A percentile compares a stretch with the other conserved stretches of the same genome.
These are phyloP conservation scores for Mesorhabditis sp. DNA, from an alignment of 2,888 invertebrate species.

Conservation along the genomic window DNA sequence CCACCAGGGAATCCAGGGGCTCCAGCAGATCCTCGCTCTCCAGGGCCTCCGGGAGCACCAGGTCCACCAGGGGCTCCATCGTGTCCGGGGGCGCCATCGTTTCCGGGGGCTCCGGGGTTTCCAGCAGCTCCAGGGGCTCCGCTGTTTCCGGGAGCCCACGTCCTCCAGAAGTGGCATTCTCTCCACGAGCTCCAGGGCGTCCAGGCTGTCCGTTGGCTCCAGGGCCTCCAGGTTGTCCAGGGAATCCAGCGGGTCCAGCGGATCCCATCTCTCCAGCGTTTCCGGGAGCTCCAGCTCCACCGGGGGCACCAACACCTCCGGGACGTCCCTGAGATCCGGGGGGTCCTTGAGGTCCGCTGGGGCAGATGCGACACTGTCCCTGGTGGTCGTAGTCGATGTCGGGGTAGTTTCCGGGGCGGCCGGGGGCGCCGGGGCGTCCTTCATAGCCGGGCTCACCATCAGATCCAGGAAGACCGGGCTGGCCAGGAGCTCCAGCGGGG, in stretches of 20 bases:
- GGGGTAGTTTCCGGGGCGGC: slow-evolving; percentile 13
- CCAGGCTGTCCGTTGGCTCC: slow-evolving; percentile 28
- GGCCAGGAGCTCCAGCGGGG: slow-evolving; percentile 14
- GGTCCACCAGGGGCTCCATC: slow-evolving; percentile 23
- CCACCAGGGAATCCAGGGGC: slow-evolving; percentile 17
- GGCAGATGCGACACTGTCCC: slow-evolving; percentile 17
- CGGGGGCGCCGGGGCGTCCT: slow-evolving; percentile 11
- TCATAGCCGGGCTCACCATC: slow-evolving; percentile 9
- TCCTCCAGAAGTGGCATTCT: slow-evolving; percentile 29
- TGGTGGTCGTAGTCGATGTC: slow-evolving; percentile 9
- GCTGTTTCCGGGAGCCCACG: slow-evolving; percentile 28
- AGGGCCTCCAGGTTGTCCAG: slow-evolving; percentile 28
- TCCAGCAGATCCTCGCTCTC: slow-evolving; percentile 14
- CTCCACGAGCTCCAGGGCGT: slow-evolving; percentile 25
- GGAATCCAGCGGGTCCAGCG: slow-evolving; percentile 28
- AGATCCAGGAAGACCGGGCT: slow-evolving; percentile 10
- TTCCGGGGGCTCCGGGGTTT: slow-evolving; percentile 29
- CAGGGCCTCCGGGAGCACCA: slow-evolving; percentile 13
- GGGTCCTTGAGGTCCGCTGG: slow-evolving; percentile 31
- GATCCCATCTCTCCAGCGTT: slow-evolving; percentile 27
- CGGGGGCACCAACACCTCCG: slow-evolving; percentile 27
- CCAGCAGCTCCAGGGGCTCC: slow-evolving; percentile 32
- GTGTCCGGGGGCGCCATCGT: slow-evolving; percentile 26
- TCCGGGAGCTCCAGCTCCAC: slow-evolving; percentile 28
- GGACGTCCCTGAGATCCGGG: slow-evolving; percentile 25